Base-by-base conservation (phyloP, 2,797 vertebrate species). In the Gobio occitaniae region DNA sequence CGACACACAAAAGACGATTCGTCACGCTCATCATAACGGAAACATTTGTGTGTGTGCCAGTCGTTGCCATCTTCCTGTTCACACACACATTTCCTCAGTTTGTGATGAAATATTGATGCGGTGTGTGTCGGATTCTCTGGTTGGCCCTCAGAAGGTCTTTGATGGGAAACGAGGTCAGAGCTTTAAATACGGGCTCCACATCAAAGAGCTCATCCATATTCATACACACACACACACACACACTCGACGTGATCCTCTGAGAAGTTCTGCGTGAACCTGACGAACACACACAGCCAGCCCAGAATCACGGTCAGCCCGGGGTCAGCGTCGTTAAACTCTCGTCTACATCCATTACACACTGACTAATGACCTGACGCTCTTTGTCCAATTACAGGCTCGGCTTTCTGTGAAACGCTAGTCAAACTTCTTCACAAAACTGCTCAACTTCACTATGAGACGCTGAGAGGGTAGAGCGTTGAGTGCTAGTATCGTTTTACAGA, bases 151-250 rank as follows among this genome's bases (percentile, higher is more conserved):
- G n/a, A 81, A 78, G 50, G 52, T 82, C 80, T 83, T 74, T 79
- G 85, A 86, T 63, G 77, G 44, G 69, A 85, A 85, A 79, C 47
- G 76, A 85, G 77, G 76, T 80, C 84, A 84, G 38, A 78, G 85
- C 52, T 48, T 82, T 82, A 47, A 82, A 82, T 25, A 70, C 69
- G 41, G 11, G 41, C 29, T 77, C 9, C 52, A 82, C 78, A 77
- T 86, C 84, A 86, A 86, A 82, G 36, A 48, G 61, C 80, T 69
- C 72, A 69, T 86, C 59, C 32, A 82, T 82, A 76, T 81, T 81
- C 79, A 86, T 36, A 32, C 29, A 48, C 75, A 54, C 6, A 19
- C 52, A 7, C 52, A 54, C 6, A 19, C 52, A 7, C 52, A 54
- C 44, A 63, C 75, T 2, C 69, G 17, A 59, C 32, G 38, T 13